Evolutionary conservation across 2,113 vertebrate species (phyloP).

Genomic region (Thermophis baileyi): DNA sequence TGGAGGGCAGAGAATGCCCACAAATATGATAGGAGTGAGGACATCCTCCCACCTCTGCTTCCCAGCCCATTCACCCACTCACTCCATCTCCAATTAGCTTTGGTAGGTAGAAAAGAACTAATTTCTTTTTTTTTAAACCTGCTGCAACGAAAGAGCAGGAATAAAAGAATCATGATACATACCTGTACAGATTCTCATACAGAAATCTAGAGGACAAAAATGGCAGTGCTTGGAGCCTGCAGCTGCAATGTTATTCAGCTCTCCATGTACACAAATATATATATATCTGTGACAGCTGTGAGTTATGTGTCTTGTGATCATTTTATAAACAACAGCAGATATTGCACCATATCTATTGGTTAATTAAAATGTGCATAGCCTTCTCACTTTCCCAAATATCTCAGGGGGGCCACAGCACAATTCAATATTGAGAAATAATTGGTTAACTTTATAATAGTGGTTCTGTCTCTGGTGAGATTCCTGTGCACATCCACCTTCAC

Average conservation of each 20-base stretch:
- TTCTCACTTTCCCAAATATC: background rate
- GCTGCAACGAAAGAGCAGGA: background rate
- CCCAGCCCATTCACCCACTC: too few species aligned
- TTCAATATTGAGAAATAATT: background rate
- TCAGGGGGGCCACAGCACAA: background rate
- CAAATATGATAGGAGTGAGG: too few species aligned
- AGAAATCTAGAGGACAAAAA: background rate
- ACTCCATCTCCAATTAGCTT: too few species aligned
- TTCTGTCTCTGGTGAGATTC: background rate
- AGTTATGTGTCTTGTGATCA: background rate
- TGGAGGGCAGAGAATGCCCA: too few species aligned
- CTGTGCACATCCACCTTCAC: background rate
- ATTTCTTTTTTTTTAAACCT: too few species aligned
- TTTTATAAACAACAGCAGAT: background rate
- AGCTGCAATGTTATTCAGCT: background rate
- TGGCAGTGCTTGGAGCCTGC: too few species aligned
- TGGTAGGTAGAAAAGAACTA: too few species aligned
- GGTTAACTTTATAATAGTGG: background rate
- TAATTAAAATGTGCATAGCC: background rate
- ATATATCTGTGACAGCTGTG: background rate
- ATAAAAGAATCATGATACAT: background rate
- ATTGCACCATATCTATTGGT: background rate
- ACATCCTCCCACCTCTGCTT: too few species aligned
- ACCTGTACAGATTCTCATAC: background rate
- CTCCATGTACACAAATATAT: background rate